Evolutionary conservation across 2,113 vertebrate genomes (phyloP), one percentile per base, ranked within the genome.

Genomic region (Delphinapterus leucas): DNA sequence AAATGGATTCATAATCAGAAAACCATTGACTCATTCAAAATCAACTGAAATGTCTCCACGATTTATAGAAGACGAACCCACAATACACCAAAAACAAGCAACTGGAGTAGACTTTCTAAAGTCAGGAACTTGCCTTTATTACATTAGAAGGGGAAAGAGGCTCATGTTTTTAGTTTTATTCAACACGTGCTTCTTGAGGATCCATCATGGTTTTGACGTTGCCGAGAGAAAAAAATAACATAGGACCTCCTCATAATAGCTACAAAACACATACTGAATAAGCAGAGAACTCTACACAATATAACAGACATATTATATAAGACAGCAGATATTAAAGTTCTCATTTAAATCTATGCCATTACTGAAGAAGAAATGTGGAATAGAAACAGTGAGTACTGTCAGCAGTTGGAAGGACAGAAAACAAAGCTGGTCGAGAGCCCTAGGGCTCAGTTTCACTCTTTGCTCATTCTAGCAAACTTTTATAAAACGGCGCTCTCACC

Each of bases 1-100:
- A 92, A 88, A 70, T 89, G 21, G 26, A 83, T 44, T 83, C 70
- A 38, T 49, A 87, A 90, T 96, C 73, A 86, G 60, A 97, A 94
- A 97, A 55, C 28, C 41, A 81, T 44, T 81, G 84, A 84, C 20
- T 61, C 53, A 85, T 20, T 77, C n/a, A 87, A 81, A 92, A 41
- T 20, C 80, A 95, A 77, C 21, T 68, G 65, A 94, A 95, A 82
- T 73, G 28, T 77, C 70, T 53, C 9, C 60, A 61, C 3, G 70
- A 79, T 71, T 41, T 94, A 77, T 38, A 31, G 26, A 93, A 77
- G 80, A 58, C 81, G 33, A 77, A 65, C 21, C 5, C 18, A 38
- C 5, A 53, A 85, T 70, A n/a, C 1, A 58, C 9, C 53, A 73
- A 53, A 90, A 89, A 41, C 11, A 61, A 26, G 18, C 25, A 36